These are phyloP conservation scores for Torymus auratus DNA, from an alignment of 2,888 invertebrate species.

Conservation along the genomic window DNA sequence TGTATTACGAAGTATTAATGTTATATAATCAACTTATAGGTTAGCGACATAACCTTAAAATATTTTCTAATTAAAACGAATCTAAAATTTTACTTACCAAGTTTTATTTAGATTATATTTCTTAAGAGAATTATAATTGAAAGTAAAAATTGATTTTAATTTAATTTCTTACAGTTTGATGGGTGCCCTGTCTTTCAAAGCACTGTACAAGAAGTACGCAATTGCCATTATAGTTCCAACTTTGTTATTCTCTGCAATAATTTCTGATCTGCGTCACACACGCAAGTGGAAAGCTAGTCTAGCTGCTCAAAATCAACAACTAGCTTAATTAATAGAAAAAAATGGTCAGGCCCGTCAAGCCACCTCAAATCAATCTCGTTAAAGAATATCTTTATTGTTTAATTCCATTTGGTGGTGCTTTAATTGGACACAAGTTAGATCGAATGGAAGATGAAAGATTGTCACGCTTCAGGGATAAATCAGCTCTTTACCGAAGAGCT, in stretches of 20 bases:
- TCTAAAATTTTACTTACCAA: too few species aligned
- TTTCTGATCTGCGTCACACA: constrained; percentile 85
- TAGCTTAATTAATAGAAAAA: constrained; percentile 40
- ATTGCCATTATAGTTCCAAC: constrained; percentile 84
- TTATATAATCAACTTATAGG: too few species aligned
- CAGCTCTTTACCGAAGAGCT: constrained; percentile 85
- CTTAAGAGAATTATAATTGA: too few species aligned
- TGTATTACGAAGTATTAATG: too few species aligned
- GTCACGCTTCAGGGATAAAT: constrained; percentile 87
- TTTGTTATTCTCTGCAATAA: constrained; percentile 80
- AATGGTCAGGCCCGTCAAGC: constrained; percentile 34
- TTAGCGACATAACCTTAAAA: too few species aligned
- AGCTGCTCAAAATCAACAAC: constrained; percentile 60
- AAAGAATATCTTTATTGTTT: too few species aligned
- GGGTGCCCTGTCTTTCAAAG: constrained; percentile 63
- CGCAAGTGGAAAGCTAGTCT: constrained; percentile 83
- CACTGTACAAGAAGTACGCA: constrained; percentile 81
- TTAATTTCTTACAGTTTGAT: constrained; percentile 61
- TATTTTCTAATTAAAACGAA: too few species aligned
- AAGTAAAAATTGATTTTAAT: too few species aligned
- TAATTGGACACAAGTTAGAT: constrained; percentile 83
- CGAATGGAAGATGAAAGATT: constrained; percentile 84
- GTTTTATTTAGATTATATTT: too few species aligned
- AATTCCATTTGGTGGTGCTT: too few species aligned
- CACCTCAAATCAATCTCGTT: constrained; percentile 11